Conservation (phyloP, 2,113 vertebrate genomes). For the Esox niger region DNA sequence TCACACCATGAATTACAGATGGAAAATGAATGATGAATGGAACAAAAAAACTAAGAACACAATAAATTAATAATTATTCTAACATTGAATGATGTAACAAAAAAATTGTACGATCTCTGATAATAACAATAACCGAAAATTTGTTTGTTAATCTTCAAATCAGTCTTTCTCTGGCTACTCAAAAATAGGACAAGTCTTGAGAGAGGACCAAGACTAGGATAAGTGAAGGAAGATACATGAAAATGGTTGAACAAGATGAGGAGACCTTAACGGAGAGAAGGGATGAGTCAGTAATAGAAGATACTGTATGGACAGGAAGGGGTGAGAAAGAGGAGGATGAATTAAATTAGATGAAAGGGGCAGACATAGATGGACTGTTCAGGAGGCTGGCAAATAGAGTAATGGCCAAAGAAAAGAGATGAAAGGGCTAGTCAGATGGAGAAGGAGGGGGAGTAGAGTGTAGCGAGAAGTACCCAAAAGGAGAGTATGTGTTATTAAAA, state of each 20-base stretch:
- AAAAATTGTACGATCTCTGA: no score
- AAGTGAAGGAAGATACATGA: not conserved
- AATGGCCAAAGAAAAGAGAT: not conserved
- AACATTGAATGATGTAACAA: not conserved
- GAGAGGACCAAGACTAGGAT: not conserved
- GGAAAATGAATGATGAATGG: not conserved
- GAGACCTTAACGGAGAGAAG: not conserved
- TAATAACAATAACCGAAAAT: not conserved
- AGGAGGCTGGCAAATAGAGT: not conserved
- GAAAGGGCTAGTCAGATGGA: conserved; percentile 8
- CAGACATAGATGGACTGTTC: not conserved
- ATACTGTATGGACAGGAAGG: conserved; percentile 8
- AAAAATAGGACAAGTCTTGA: not conserved
- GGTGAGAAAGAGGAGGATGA: not conserved
- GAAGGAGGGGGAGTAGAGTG: not conserved
- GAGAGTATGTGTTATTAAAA: no score
- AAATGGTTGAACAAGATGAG: not conserved
- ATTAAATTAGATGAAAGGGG: not conserved
- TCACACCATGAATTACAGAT: not conserved
- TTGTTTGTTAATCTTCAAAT: not conserved
- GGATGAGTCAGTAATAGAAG: not conserved
- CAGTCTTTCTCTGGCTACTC: not conserved
- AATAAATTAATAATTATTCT: not conserved
- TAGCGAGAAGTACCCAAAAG: not conserved
- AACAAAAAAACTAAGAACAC: no score